phyloP scores from a whole-genome alignment of 2,888 invertebrate genomes.

The Cacoxenus indagator region DNA sequence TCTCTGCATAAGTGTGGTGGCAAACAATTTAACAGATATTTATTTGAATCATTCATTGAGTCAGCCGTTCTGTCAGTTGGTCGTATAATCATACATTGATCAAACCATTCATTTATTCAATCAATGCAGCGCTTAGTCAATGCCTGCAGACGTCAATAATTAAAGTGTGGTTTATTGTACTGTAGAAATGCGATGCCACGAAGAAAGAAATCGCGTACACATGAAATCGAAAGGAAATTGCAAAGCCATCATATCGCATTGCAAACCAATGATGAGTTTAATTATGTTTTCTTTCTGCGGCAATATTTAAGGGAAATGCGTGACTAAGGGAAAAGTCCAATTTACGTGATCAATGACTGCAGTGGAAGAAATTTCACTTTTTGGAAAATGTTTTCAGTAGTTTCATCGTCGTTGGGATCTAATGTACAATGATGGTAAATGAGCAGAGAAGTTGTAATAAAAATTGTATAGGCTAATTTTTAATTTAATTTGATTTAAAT shows the following conservation, averaged over 20 bases:
- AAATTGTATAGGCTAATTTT: too few species aligned
- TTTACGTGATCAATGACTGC: not conserved
- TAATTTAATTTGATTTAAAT: too few species aligned
- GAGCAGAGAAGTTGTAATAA: too few species aligned
- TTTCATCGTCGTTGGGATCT: too few species aligned
- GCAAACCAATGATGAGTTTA: not conserved
- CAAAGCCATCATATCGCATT: not conserved
- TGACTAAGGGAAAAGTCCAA: not conserved
- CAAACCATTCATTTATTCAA: not conserved
- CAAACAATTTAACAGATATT: too few species aligned
- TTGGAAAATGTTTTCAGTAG: constrained; percentile 60
- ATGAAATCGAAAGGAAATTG: constrained; percentile 18
- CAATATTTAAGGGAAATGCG: constrained; percentile 4
- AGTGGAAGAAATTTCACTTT: not conserved
- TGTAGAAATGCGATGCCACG: not conserved
- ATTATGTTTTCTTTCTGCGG: constrained; percentile 10
- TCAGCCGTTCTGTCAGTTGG: not conserved
- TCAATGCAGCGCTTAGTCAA: not conserved
- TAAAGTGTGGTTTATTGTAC: constrained; percentile 17
- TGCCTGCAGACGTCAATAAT: constrained; percentile 15
- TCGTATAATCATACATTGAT: not conserved
- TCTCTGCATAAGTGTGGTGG: too few species aligned
- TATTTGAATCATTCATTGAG: not conserved
- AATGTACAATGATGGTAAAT: too few species aligned
- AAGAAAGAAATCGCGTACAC: constrained; percentile 14